Evolutionary conservation across 1,140 invertebrate species (phyloP).

Genomic region (Drosophila azteca): DNA sequence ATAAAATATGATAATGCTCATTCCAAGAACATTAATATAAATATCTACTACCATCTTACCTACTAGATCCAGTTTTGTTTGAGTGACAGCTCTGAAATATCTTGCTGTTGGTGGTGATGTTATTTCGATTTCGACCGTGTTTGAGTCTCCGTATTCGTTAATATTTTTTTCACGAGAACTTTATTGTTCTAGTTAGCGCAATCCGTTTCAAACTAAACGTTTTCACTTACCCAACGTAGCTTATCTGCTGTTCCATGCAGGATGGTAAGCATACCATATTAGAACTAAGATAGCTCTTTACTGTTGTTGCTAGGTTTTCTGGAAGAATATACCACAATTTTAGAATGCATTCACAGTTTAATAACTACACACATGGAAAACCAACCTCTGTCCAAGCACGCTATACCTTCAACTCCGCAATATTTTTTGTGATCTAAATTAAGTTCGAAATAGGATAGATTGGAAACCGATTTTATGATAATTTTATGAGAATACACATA

Average conservation of each 20-base stretch:
- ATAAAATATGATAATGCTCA: background rate
- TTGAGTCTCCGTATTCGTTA: background rate
- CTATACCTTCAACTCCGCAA: constrained; percentile 43
- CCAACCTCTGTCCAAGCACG: constrained; percentile 45
- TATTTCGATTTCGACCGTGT: constrained; percentile 54
- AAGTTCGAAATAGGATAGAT: background rate
- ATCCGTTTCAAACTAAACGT: background rate
- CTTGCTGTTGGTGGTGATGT: constrained; percentile 51
- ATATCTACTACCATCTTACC: constrained; percentile 18
- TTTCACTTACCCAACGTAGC: constrained; percentile 46
- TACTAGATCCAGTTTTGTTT: constrained; percentile 60
- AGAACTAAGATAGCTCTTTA: constrained; percentile 42
- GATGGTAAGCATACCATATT: constrained; percentile 52
- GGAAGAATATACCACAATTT: background rate
- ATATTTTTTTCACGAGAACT: constrained; percentile 6
- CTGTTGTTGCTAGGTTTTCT: constrained; percentile 39
- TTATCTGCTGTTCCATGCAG: constrained; percentile 64
- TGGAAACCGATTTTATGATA: background rate
- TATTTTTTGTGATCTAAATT: constrained; percentile 21
- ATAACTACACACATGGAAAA: background rate
- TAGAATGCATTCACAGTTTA: background rate
- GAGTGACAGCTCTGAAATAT: constrained; percentile 52
- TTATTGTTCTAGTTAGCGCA: background rate
- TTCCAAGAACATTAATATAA: background rate
- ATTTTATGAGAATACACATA: background rate